Conservation (phyloP, 2,888 invertebrate genomes). For the Aproaerema taeniolella region DNA sequence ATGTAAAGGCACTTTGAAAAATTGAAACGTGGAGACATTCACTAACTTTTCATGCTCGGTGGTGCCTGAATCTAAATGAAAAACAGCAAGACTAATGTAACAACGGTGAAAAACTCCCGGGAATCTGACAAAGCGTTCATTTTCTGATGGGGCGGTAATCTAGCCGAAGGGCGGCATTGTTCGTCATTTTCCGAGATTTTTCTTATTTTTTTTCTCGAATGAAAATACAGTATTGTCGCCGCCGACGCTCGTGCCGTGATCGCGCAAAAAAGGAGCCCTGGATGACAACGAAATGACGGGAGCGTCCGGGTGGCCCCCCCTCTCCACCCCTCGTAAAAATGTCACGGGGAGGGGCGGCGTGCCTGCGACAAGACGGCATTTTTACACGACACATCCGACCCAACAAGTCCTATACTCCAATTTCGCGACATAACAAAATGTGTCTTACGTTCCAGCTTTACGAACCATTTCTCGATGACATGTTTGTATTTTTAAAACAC, state of each 20-base stretch:
- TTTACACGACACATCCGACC: conserved; percentile 54
- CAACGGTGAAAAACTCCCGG: conserved; percentile 65
- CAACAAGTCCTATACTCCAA: conserved; percentile 49
- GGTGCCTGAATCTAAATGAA: conserved; percentile 50
- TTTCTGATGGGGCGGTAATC: conserved; percentile 76
- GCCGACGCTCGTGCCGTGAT: conserved; percentile 64
- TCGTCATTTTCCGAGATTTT: conserved; percentile 65
- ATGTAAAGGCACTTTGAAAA: conserved; percentile 32
- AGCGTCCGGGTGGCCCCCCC: conserved; percentile 60
- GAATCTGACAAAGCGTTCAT: conserved; percentile 73
- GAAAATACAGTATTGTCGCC: conserved; percentile 74
- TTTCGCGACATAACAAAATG: conserved; percentile 35
- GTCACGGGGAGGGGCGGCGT: conserved; percentile 64
- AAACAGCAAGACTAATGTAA: conserved; percentile 71
- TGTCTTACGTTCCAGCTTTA: conserved; percentile 43
- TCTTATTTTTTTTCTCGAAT: conserved; percentile 66
- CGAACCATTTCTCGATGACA: no score
- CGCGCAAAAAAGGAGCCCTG: conserved; percentile 66
- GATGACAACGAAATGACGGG: conserved; percentile 76
- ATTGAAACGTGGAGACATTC: conserved; percentile 50
- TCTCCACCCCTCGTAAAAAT: conserved; percentile 58
- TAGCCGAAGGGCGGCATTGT: conserved; percentile 74
- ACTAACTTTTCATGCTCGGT: conserved; percentile 50
- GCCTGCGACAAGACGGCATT: conserved; percentile 71
- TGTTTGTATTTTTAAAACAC: conserved; percentile 58